Evolutionary conservation across 2,113 vertebrate species (phyloP).

Genomic region (Oreochromis niloticus): DNA sequence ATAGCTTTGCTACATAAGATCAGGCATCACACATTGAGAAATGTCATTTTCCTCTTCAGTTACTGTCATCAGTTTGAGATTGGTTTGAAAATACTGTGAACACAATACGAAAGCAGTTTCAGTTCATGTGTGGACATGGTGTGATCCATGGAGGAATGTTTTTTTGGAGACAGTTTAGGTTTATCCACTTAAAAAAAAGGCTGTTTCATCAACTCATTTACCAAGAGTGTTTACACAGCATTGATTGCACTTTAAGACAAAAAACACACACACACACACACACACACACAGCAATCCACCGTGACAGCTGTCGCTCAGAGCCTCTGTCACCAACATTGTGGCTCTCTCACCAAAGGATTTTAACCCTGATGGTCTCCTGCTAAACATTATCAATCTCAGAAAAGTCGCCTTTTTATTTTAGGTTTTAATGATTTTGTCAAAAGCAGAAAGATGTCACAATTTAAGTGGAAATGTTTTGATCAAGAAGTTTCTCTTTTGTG

Average conservation of each 20-base stretch:
- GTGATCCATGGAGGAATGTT: neutral
- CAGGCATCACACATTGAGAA: neutral
- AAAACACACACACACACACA: constrained; percentile 11
- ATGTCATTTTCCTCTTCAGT: neutral
- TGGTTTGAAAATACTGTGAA: neutral
- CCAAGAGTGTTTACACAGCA: constrained; percentile 56
- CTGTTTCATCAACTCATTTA: neutral
- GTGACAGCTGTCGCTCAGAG: constrained; percentile 16
- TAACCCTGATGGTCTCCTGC: constrained; percentile 18
- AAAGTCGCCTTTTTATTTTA: constrained; percentile 56
- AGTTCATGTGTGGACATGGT: neutral
- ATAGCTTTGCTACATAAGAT: neutral
- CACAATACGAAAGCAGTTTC: neutral
- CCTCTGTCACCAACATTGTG: constrained; percentile 22
- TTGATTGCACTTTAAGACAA: constrained; percentile 68
- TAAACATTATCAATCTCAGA: constrained; percentile 29
- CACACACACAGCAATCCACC: constrained; percentile 21
- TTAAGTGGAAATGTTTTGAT: constrained; percentile 31
- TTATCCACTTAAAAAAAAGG: neutral
- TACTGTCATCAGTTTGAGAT: neutral
- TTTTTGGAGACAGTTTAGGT: neutral
- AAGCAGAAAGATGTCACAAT: neutral
- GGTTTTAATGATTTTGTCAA: constrained; percentile 39
- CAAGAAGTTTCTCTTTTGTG: constrained; percentile 40
- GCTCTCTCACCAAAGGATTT: constrained; percentile 67